Evolutionary conservation across 2,888 invertebrate genomes (phyloP), one percentile per base, ranked within the genome.

Genomic region (Chrysolina oricalcia): DNA sequence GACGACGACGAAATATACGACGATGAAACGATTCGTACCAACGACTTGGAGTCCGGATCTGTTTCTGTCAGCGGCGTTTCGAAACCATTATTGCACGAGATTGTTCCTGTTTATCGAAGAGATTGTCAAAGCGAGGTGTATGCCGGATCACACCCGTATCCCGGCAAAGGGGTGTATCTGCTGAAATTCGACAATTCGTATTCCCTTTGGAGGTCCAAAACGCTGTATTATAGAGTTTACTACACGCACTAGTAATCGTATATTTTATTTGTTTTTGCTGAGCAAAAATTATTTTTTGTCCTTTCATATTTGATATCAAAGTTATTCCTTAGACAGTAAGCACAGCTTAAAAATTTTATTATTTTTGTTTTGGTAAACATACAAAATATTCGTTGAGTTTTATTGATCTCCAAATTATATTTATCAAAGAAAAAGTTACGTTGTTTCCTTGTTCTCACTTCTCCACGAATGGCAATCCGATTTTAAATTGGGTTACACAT

Each of bases 131-230:
- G 94, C 82, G 98, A 98, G 90, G 98, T 99, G 0, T 98, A 98
- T 87, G 98, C 97, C n/a, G 98, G 98, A 11, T 97, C 96, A 75
- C 99, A 99, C 89, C 92, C 94, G 69, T 99, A 99, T 89, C 99
- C 99, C 0, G 98, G 98, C 2, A 95, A 97, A 89, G 99, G 99
- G 19, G 97, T 98, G 50, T 99, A 99, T 89, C 91, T 99, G 87
- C 91, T 99, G 56, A 99, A 99, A 90, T 99, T 99, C 89, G 99
- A 99, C 90, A 99, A 99, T 90, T 97, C 98, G 0, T 99, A 98
- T 89, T 98, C 98, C 71, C 91, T 99, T 82, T 99, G 99, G 99
- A 93, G 99, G 85, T 98, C 98, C 83, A 99, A 99, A 93, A 98
- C 98, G 63, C 92, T 99, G 71, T 99, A 99, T 89, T 99, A 99